Conservation (phyloP, 2,113 vertebrate species). For the zebrafish (Danio rerio) region GRCz12tu NC_133193.1:41131001-41131500, state of each 20-base stretch:
- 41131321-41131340: neutral
- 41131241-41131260: slow-evolving; percentile 90
- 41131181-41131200: neutral
- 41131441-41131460: slow-evolving; percentile 94
- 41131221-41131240: slow-evolving; percentile 30
- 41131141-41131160: slow-evolving; percentile 81
- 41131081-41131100: slow-evolving; percentile 90
- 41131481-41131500: slow-evolving; percentile 81
- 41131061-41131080: slow-evolving; percentile 95
- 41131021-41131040: slow-evolving; percentile 11
- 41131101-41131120: slow-evolving; percentile 90
- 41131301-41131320: slow-evolving; percentile 79
- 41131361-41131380: slow-evolving; percentile 15
- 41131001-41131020: neutral
- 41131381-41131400: slow-evolving; percentile 79
- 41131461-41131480: slow-evolving; percentile 95
- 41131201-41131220: neutral
- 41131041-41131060: slow-evolving; percentile 83
- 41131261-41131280: slow-evolving; percentile 91
- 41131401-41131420: slow-evolving; percentile 89
- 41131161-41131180: neutral
- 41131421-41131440: slow-evolving; percentile 92
- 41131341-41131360: neutral
- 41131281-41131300: slow-evolving; percentile 93
- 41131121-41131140: slow-evolving; percentile 96